Percentiles rank a stretch among this genome's conserved stretches.
Evolutionary conservation across 2,113 vertebrate genomes (phyloP).

Genomic region (Pleuronectes platessa): DNA sequence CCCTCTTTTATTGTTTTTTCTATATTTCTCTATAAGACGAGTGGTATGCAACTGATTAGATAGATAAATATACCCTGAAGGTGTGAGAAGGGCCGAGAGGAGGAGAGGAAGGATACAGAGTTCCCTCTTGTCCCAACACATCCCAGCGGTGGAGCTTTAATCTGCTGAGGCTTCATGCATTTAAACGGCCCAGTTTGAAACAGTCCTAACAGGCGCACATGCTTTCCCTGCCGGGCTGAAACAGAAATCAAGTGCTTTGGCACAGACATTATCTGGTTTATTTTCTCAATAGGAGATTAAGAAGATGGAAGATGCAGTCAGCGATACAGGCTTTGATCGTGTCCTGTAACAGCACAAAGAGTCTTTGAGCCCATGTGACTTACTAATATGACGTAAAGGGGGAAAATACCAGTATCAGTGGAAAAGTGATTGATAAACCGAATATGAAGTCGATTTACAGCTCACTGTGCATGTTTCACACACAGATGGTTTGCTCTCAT

Average conservation of each 20-base stretch:
- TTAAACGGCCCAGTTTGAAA: conserved; percentile 70
- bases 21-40: conserved; percentile 79
- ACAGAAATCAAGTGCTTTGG: conserved; percentile 67
- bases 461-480: too few relatives aligned
- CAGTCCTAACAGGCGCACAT: conserved; percentile 43
- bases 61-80: conserved; percentile 78
- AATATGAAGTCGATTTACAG: too few relatives aligned
- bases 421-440: not conserved
- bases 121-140: conserved; percentile 75
- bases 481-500: too few relatives aligned
- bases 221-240: conserved; percentile 55
- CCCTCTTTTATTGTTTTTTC: conserved; percentile 75
- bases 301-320: conserved; percentile 34
- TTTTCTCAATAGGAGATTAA: conserved; percentile 55
- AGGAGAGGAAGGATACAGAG: conserved; percentile 56
- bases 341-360: conserved; percentile 29
- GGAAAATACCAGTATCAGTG: too few relatives aligned
- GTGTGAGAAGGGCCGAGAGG: conserved; percentile 56
- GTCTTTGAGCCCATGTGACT: conserved; percentile 7
- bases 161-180: conserved; percentile 70
- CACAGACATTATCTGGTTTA: conserved; percentile 58
- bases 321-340: conserved; percentile 55
- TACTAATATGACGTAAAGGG: conserved; percentile 9
- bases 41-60: conserved; percentile 81
- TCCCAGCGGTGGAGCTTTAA: conserved; percentile 67